Evolutionary conservation across 2,888 invertebrate species (phyloP).

Genomic region (Azorinus chamasolen): DNA sequence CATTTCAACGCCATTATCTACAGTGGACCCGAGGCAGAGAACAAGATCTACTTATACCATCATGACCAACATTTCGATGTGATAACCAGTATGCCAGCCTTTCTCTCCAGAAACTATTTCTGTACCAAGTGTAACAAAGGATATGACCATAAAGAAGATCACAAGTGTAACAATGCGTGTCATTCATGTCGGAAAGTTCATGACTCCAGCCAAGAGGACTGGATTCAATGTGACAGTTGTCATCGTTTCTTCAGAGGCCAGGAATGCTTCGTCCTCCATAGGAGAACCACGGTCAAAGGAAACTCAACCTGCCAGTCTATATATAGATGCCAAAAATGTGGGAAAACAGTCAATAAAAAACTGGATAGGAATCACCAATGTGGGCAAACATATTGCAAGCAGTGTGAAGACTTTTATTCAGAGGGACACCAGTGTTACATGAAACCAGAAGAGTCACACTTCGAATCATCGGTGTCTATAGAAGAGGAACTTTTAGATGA

Average conservation of each 20-base stretch:
- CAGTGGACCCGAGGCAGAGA: slow-evolving; percentile 17
- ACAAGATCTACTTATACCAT: slow-evolving; percentile 17
- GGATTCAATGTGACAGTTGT: slow-evolving; percentile 15
- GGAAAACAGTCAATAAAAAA: slow-evolving; percentile 17
- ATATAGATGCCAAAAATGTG: slow-evolving; percentile 10
- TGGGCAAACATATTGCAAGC: slow-evolving; percentile 23
- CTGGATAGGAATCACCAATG: slow-evolving; percentile 22
- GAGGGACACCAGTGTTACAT: slow-evolving; percentile 39
- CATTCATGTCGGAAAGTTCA: slow-evolving; percentile 27
- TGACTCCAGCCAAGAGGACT: slow-evolving; percentile 2
- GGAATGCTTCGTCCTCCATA: slow-evolving; percentile 7
- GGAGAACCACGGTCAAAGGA: slow-evolving; percentile 11
- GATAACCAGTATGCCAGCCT: slow-evolving; percentile 36
- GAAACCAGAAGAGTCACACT: slow-evolving; percentile 15
- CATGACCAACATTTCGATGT: slow-evolving; percentile 34
- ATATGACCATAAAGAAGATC: slow-evolving; percentile 35
- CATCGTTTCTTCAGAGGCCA: slow-evolving; percentile 2
- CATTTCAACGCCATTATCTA: slow-evolving; percentile 45
- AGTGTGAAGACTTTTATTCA: slow-evolving; percentile 19
- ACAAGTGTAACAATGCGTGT: slow-evolving; percentile 31
- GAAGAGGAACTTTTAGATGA: slow-evolving; percentile 16
- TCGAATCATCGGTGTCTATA: slow-evolving; percentile 11
- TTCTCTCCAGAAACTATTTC: slow-evolving; percentile 24
- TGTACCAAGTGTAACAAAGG: slow-evolving; percentile 40
- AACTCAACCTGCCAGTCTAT: slow-evolving; percentile 14